These are phyloP conservation scores for Melanotus villosus DNA, from an alignment of 2,888 invertebrate genomes.

Conservation along the genomic window DNA sequence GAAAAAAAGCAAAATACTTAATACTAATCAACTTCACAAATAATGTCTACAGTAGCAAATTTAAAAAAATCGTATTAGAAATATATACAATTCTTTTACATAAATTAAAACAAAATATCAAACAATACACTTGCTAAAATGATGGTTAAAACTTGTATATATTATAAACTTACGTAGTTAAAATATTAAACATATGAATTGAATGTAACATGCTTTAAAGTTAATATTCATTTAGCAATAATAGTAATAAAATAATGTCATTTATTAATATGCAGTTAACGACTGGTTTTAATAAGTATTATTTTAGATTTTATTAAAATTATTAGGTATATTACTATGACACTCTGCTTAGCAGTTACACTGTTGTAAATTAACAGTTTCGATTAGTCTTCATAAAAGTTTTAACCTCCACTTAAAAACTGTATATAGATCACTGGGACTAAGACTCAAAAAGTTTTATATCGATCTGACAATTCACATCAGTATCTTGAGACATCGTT, in stretches of 20 bases:
- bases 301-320: not conserved
- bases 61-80: not conserved
- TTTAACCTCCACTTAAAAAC: too few relatives aligned
- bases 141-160: slow-evolving; percentile 9
- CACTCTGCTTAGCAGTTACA: not conserved
- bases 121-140: not conserved
- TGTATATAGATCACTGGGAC: not conserved
- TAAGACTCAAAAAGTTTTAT: not conserved
- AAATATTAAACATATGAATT: slow-evolving; percentile 27
- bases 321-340: not conserved
- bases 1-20: not conserved
- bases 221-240: slow-evolving; percentile 27
- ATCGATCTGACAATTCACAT: not conserved
- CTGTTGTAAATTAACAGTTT: not conserved
- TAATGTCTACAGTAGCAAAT: not conserved
- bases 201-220: slow-evolving; percentile 25
- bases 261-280: slow-evolving; percentile 25
- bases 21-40: not conserved
- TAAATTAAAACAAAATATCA: not conserved
- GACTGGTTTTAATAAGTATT: slow-evolving; percentile 2
- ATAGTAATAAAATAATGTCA: slow-evolving; percentile 21
- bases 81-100: slow-evolving; percentile 1
- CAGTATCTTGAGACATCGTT: too few relatives aligned
- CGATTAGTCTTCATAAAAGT: not conserved
- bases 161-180: slow-evolving; percentile 26